A percentile compares a stretch with the other conserved stretches of the same genome.
These are phyloP conservation scores for Malachius bipustulatus DNA, from an alignment of 2,888 invertebrate genomes.

Conservation along the genomic window DNA sequence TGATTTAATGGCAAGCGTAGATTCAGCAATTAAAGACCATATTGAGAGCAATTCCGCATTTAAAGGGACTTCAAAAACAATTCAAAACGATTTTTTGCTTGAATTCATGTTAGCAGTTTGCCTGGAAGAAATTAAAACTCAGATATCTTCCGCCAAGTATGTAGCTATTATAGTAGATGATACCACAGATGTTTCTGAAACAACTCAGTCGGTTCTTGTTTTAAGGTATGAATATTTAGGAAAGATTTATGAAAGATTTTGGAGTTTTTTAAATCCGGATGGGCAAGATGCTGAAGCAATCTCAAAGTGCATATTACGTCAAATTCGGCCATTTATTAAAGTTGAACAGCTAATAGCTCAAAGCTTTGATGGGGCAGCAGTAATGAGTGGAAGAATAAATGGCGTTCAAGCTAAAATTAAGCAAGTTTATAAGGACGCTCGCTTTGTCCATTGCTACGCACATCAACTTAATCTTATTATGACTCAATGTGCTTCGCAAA, in stretches of 20 bases:
- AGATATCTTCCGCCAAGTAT: not conserved
- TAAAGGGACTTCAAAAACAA: constrained; percentile 2
- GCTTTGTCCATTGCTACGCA: constrained; percentile 20
- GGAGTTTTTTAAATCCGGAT: constrained; percentile 20
- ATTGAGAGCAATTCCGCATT: not conserved
- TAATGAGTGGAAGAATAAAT: constrained; percentile 15
- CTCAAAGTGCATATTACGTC: constrained; percentile 11
- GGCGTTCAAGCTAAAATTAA: constrained; percentile 17
- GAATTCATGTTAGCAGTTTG: not conserved
- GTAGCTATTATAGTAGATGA: not conserved
- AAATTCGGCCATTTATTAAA: constrained; percentile 15
- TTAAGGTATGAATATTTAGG: constrained; percentile 21
- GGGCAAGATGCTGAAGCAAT: constrained; percentile 13
- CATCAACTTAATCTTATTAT: too few relatives aligned
- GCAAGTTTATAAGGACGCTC: constrained; percentile 15
- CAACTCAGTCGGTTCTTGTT: constrained; percentile 22
- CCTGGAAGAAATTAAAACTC: not conserved
- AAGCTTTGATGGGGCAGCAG: constrained; percentile 18
- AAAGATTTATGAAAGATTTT: constrained; percentile 21
- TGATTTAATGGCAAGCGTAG: constrained; percentile 9
- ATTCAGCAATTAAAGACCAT: constrained; percentile 4
- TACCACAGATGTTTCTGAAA: constrained; percentile 13
- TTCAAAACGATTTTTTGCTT: constrained; percentile 3
- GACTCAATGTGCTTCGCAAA: constrained; percentile 15
- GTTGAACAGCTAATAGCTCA: constrained; percentile 17